These are phyloP conservation scores for Therioaphis trifolii DNA, from an alignment of 2,888 invertebrate genomes.

Conservation along the genomic window DNA sequence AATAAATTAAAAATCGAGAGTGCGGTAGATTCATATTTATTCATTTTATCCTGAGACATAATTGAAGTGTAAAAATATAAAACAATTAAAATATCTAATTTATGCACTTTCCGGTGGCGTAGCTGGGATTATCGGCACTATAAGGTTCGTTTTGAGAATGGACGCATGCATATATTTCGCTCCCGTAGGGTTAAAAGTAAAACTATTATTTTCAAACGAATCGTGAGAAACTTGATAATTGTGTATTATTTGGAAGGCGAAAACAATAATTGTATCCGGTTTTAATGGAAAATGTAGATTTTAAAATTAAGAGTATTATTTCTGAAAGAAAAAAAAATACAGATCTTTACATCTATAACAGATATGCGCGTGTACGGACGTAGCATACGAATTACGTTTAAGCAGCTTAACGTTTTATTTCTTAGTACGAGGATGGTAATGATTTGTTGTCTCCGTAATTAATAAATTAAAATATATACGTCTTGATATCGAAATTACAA, in stretches of 20 bases:
- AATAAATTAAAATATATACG: slow-evolving; percentile 40
- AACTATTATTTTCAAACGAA: slow-evolving; percentile 39
- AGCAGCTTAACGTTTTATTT: slow-evolving; percentile 14
- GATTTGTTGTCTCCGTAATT: slow-evolving; percentile 33
- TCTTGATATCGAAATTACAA: slow-evolving; percentile 30
- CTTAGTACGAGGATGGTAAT: slow-evolving; percentile 6
- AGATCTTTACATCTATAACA: background rate
- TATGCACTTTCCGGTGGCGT: slow-evolving; percentile 34
- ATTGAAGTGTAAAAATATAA: slow-evolving; percentile 35
- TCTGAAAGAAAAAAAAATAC: background rate
- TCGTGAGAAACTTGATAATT: slow-evolving; percentile 54
- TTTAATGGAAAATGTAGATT: slow-evolving; percentile 19
- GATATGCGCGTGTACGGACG: slow-evolving; percentile 16
- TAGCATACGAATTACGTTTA: slow-evolving; percentile 18
- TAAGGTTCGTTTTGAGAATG: slow-evolving; percentile 27
- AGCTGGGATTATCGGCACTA: slow-evolving; percentile 10
- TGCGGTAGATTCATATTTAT: background rate
- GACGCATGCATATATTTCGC: background rate
- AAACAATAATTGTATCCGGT: slow-evolving; percentile 61
- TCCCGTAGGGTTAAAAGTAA: slow-evolving; percentile 42
- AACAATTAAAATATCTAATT: slow-evolving; percentile 46
- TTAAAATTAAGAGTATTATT: slow-evolving; percentile 54
- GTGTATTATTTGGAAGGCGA: slow-evolving; percentile 52
- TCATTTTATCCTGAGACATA: background rate
- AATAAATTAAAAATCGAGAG: background rate